Evolutionary conservation across 2,113 vertebrate genomes (phyloP), one percentile per base, ranked within the genome.

Genomic region (Tichodroma muraria): DNA sequence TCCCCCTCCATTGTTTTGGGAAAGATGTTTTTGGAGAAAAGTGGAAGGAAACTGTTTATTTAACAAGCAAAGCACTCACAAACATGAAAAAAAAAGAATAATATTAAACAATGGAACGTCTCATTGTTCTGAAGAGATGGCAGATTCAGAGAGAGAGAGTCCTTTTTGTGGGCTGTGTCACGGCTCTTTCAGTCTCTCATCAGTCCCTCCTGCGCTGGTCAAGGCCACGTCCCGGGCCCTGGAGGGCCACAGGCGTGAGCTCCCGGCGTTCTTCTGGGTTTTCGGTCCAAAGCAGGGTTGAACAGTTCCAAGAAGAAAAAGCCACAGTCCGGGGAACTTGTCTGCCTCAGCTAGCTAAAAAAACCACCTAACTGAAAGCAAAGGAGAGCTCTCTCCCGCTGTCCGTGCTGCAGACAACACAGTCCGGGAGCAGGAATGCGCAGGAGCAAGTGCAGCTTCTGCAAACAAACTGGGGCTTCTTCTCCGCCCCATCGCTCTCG

Each of bases 111-210:
- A 11, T 14, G 20, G 12, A n/a, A 35, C 31, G 19, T 64, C 47
- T n/a, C 1, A 0, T 5, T n/a, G 19, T 52, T 78, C 7, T 53
- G 37, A 64, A 64, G 76, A 53, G 31, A n/a, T 23, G 37, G 24
- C 11, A 64, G 22, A n/a, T 53, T 64, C 59, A 42, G 24, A n/a
- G 9, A 38, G 6, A 42, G 24, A n/a, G 9, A 38, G 6, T 27
- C 6, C 11, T 28, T 42, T 5, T 11, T 2, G 1, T n/a, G 24
- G 5, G 30, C 18, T n/a, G 14, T 3, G 42, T 8, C 8, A n/a
- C 4, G 1, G 59, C 37, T 52, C 0, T 0, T 19, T 63, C 45
- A 78, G 35, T 40, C 47, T 4, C 14, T 13, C 27, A 9, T 11
- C 37, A 42, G 30, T 33, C 30, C 22, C 22, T 42, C 22, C 1